phyloP scores from a whole-genome alignment of 2,113 vertebrate genomes.

The Oryzias celebensis region DNA sequence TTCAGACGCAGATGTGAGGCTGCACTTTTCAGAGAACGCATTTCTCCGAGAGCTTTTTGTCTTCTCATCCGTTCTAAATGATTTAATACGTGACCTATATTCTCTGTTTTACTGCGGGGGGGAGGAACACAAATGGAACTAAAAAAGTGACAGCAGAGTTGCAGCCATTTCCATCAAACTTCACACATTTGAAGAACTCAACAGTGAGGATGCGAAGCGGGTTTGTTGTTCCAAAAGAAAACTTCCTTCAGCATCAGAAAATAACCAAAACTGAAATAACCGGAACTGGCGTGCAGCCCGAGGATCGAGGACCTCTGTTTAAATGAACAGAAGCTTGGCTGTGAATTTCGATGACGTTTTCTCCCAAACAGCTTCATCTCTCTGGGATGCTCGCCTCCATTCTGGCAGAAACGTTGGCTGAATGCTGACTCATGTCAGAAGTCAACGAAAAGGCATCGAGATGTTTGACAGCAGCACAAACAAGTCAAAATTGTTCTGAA shows the following conservation, averaged over 20 bases:
- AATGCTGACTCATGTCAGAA: conserved; percentile 13
- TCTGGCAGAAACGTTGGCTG: too few relatives aligned
- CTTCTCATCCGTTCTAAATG: conserved; percentile 54
- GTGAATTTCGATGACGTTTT: too few relatives aligned
- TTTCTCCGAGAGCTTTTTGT: conserved; percentile 32
- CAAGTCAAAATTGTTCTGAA: not conserved
- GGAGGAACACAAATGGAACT: conserved; percentile 17
- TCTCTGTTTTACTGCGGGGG: conserved; percentile 36
- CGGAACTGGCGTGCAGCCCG: not conserved
- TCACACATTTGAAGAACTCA: conserved; percentile 6
- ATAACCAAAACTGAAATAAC: not conserved
- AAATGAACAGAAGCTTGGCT: not conserved
- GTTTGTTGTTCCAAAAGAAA: too few relatives aligned
- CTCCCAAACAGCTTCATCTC: too few relatives aligned
- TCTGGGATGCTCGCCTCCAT: too few relatives aligned
- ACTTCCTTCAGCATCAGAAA: too few relatives aligned
- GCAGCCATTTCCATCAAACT: conserved; percentile 22
- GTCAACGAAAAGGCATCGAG: conserved; percentile 15
- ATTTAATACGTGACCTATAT: conserved; percentile 61
- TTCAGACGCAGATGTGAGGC: not conserved
- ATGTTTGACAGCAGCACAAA: conserved; percentile 1
- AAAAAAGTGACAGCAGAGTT: conserved; percentile 45
- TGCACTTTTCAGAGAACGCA: conserved; percentile 2
- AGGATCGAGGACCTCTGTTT: not conserved
- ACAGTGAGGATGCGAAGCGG: not conserved